phyloP scores from a whole-genome alignment of 2,888 invertebrate species.

The Acleris laterana region DNA sequence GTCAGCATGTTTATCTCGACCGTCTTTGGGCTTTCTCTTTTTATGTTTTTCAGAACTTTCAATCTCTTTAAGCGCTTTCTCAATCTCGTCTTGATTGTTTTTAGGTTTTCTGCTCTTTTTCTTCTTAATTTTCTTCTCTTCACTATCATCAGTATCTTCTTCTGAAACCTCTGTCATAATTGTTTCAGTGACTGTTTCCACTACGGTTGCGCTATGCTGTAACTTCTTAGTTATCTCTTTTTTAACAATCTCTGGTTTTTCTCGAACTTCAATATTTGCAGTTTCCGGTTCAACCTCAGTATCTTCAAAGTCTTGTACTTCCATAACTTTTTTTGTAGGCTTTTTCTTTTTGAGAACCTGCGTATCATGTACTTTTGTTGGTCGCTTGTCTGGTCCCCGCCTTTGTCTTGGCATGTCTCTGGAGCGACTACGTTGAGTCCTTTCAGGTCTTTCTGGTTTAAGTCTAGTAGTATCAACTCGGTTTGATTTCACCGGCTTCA shows the following conservation, averaged over 20 bases:
- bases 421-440: constrained; percentile 63
- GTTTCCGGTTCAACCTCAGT: constrained; percentile 45
- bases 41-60: constrained; percentile 67
- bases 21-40: constrained; percentile 65
- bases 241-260: constrained; percentile 37
- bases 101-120: constrained; percentile 72
- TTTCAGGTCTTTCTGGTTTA: constrained; percentile 49
- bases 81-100: constrained; percentile 69
- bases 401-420: constrained; percentile 72
- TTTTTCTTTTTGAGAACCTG: constrained; percentile 71
- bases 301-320: constrained; percentile 75
- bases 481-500: constrained; percentile 55
- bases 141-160: constrained; percentile 48
- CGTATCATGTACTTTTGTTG: constrained; percentile 65
- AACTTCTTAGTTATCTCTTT: constrained; percentile 58
- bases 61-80: constrained; percentile 75
- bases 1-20: constrained; percentile 56
- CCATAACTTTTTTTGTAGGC: constrained; percentile 66
- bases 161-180: constrained; percentile 44
- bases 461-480: constrained; percentile 46
- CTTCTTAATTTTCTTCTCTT: constrained; percentile 67
- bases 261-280: constrained; percentile 27
- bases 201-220: constrained; percentile 63
- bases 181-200: constrained; percentile 56
- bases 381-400: constrained; percentile 69